Conservation (phyloP, 2,113 vertebrate genomes). For the Oryzias javanicus region DNA sequence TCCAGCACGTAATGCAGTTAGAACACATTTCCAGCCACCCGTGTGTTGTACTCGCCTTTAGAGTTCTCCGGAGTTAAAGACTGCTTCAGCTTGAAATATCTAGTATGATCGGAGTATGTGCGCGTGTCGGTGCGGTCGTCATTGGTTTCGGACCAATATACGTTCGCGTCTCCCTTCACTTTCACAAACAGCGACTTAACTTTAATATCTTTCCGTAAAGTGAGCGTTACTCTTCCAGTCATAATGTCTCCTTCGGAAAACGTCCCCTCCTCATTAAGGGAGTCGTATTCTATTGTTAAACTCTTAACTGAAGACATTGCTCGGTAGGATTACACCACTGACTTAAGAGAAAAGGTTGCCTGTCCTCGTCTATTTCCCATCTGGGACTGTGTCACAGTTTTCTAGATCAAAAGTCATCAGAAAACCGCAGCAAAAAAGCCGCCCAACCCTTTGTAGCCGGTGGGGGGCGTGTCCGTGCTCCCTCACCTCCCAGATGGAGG, state of each 20-base stretch:
- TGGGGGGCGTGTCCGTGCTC: too few relatives aligned
- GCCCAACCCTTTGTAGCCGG: too few relatives aligned
- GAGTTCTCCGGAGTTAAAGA: constrained; percentile 46
- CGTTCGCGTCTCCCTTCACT: constrained; percentile 63
- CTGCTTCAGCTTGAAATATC: constrained; percentile 74
- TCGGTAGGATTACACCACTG: too few relatives aligned
- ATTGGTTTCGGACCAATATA: constrained; percentile 39
- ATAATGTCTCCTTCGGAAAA: constrained; percentile 66
- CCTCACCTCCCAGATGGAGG: too few relatives aligned
- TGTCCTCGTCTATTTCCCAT: too few relatives aligned
- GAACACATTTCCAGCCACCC: not conserved
- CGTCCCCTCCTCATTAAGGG: constrained; percentile 43
- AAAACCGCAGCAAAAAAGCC: too few relatives aligned
- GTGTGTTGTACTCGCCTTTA: constrained; percentile 31
- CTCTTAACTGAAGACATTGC: constrained; percentile 49
- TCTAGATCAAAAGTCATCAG: too few relatives aligned
- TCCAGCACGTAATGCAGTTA: not conserved
- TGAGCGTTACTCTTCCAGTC: constrained; percentile 48
- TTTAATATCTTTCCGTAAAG: constrained; percentile 39
- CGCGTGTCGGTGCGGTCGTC: not conserved
- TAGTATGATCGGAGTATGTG: constrained; percentile 48
- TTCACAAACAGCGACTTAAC: constrained; percentile 60
- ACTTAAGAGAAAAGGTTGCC: too few relatives aligned
- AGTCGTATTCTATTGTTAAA: constrained; percentile 25
- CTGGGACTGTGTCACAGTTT: too few relatives aligned